Base-by-base conservation (phyloP, 1,140 invertebrate species). In the Hyposmocoma kahamanoa region DNA sequence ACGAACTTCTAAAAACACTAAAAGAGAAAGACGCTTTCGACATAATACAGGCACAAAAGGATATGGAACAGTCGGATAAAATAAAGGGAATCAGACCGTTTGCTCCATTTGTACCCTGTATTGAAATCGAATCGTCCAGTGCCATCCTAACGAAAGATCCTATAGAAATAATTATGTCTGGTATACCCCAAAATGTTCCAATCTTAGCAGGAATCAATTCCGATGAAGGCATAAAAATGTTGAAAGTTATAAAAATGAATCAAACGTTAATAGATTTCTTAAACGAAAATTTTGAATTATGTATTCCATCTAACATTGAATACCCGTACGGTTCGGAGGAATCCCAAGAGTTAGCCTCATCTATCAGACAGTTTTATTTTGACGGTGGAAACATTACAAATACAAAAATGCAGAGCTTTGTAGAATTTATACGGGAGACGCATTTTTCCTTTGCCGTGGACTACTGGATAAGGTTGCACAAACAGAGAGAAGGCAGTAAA, bases 161-260 rank as follows among this genome's bases (percentile, higher is more conserved):
- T 20, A 36, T 39, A 5, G 24, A 54, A 17, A 53, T 56, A 42
- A 47, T 58, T 22, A 17, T 45, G 36, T 22, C 21, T 3, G 53
- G 54, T 8, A 44, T 57, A n/a, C 55, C 51, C n/a, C 42, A 61
- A 21, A 64, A 62, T 22, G 51, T 69, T 3, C 44, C 52, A 22
- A 26, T 59, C 24, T 20, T 66, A 8, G 30, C 36, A 8, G 59
- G 59, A 11, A 53, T 62, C 18, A 66, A 56, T 34, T 42, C 53
- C 8, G 39, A 58, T 13, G 66, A 66, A 57, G 66, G 59, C 1
- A 34, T 60, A 13, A 62, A 61, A 32, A 50, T 62, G 39, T 49
- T 57, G 38, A 26, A 50, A 19, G 15, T 19, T 13, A 22, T 66
- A 13, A 36, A 39, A 20, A 28, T 42, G 17, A 46, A 54, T 22